Evolutionary conservation across 2,113 vertebrate genomes (phyloP).

Genomic region (Taurulus bubalis): DNA sequence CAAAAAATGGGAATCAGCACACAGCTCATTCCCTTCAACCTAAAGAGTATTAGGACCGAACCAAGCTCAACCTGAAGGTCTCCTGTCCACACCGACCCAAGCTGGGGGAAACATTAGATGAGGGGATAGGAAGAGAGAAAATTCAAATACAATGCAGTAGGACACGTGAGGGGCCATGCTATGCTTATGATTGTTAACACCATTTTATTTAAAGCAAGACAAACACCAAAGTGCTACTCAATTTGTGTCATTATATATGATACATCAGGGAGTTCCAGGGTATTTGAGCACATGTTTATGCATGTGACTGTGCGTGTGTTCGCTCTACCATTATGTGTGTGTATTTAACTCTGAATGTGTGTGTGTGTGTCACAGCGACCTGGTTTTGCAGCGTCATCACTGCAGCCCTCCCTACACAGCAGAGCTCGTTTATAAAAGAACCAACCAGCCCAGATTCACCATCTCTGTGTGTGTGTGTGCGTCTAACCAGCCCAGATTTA

Average conservation of each 20-base stretch:
- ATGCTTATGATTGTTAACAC: no score
- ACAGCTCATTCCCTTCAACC: no score
- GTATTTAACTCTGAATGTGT: constrained; percentile 12
- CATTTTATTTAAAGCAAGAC: background rate
- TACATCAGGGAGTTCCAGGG: background rate
- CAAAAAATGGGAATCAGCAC: no score
- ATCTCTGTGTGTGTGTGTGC: constrained; percentile 26
- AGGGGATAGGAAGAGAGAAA: no score
- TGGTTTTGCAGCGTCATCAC: constrained; percentile 71
- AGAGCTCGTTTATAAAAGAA: constrained; percentile 74
- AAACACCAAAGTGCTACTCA: background rate
- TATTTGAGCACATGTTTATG: background rate
- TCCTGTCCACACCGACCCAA: no score
- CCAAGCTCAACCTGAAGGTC: no score
- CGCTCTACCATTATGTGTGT: background rate
- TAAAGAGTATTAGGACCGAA: no score
- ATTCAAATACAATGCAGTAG: no score
- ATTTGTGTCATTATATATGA: background rate
- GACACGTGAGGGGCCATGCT: no score
- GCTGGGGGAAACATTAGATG: no score
- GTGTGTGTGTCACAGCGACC: constrained; percentile 3
- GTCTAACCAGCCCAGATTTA: constrained; percentile 67
- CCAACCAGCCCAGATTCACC: constrained; percentile 67
- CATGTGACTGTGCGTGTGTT: background rate
- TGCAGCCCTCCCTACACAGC: constrained; percentile 66